phyloP scores from a whole-genome alignment of 2,888 invertebrate species.

The Trichopoda pennipes region DNA sequence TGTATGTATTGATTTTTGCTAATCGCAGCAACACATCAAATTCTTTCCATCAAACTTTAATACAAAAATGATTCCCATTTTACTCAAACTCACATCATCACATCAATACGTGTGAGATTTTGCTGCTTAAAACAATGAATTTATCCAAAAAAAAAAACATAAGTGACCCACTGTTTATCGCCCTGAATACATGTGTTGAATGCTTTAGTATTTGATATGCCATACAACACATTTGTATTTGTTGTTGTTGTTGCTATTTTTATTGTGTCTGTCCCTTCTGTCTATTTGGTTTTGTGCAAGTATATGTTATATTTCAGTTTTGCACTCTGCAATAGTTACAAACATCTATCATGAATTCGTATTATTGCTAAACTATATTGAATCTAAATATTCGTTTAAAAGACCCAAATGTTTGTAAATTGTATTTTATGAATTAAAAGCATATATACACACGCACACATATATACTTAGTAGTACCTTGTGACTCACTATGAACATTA shows the following conservation, averaged over 20 bases:
- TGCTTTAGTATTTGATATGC: slow-evolving; percentile 56
- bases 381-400: slow-evolving; percentile 18
- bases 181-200: slow-evolving; percentile 22
- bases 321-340: background rate
- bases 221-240: slow-evolving; percentile 35
- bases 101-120: too few species aligned
- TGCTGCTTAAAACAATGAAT: too few species aligned
- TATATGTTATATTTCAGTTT: slow-evolving; percentile 11
- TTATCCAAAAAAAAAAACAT: background rate
- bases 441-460: background rate
- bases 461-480: background rate
- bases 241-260: slow-evolving; percentile 18
- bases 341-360: slow-evolving; percentile 30
- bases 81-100: too few species aligned
- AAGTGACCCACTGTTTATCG: slow-evolving; percentile 18
- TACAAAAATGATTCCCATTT: too few species aligned
- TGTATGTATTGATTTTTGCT: too few species aligned
- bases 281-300: slow-evolving; percentile 22
- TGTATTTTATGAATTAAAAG: background rate
- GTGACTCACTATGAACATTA: slow-evolving; percentile 22
- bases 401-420: background rate
- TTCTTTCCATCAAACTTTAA: too few species aligned
- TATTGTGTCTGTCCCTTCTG: background rate
- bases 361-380: background rate
- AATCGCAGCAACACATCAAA: too few species aligned